Percentiles rank a stretch among this genome's conserved stretches.
These are phyloP conservation scores for Pelusios castaneus DNA, from an alignment of 2,113 vertebrate species.

Conservation along the genomic window DNA sequence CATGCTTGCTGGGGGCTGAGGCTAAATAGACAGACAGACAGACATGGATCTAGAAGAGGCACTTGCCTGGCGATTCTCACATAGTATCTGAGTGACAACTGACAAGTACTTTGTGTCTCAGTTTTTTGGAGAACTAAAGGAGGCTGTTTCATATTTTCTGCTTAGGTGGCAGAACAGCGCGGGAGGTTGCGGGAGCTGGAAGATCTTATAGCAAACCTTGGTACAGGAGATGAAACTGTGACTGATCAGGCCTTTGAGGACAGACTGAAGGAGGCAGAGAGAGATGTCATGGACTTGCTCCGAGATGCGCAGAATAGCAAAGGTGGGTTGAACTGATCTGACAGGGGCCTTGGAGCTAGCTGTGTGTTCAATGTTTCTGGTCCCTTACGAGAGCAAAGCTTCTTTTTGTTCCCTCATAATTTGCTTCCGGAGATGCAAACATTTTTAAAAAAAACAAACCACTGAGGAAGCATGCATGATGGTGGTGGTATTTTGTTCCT, in stretches of 20 bases:
- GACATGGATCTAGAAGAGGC: rapidly evolving
- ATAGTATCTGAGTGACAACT: rapidly evolving
- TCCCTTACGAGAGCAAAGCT: rapidly evolving
- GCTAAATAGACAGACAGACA: neutral
- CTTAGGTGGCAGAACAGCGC: constrained; percentile 91
- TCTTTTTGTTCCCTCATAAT: neutral
- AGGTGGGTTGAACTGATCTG: constrained; percentile 76
- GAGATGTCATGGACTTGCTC: constrained; percentile 87
- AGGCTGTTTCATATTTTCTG: neutral
- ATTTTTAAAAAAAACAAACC: neutral
- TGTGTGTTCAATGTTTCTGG: neutral
- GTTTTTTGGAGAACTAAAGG: neutral
- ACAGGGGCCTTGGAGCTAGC: neutral
- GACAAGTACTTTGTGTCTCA: neutral
- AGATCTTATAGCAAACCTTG: constrained; percentile 89
- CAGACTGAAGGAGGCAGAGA: constrained; percentile 90
- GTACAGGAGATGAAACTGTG: constrained; percentile 83
- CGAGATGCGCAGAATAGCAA: constrained; percentile 90
- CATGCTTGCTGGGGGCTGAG: neutral
- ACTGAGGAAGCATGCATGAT: neutral
- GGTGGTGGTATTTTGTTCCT: neutral
- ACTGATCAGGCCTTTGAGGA: constrained; percentile 94
- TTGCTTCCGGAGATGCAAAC: neutral
- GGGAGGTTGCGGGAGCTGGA: constrained; percentile 91
- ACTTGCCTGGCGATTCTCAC: rapidly evolving